These are phyloP conservation scores for Trichechus manatus DNA, from an alignment of 2,113 vertebrate genomes.

Conservation along the genomic window DNA sequence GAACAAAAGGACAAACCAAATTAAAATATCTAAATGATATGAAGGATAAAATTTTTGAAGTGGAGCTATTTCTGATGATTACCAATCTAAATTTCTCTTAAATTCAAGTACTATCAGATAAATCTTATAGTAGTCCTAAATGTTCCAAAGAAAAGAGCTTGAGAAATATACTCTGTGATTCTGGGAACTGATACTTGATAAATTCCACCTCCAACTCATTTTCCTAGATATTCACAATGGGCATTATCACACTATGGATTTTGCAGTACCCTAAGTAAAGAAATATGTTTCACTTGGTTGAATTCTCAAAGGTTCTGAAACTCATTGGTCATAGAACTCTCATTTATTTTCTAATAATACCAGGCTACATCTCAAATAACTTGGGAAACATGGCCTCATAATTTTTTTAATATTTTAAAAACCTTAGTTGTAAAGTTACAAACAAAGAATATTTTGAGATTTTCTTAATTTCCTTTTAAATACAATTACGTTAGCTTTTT, in stretches of 20 bases:
- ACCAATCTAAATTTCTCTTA: slow-evolving; percentile 4
- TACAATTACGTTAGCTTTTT: not conserved
- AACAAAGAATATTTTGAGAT: not conserved
- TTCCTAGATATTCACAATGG: not conserved
- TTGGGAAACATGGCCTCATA: not conserved
- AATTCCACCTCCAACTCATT: not conserved
- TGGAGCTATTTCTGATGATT: not conserved
- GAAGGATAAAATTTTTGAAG: not conserved
- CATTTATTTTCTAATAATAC: not conserved
- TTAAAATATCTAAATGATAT: slow-evolving; percentile 28
- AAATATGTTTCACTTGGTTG: not conserved
- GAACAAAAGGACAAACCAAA: not conserved
- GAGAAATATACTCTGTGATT: not conserved
- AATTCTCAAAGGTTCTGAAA: not conserved
- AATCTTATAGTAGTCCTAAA: not conserved
- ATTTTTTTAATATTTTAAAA: not conserved
- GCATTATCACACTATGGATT: not conserved
- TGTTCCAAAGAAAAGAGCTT: slow-evolving; percentile 9
- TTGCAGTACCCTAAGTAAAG: not conserved
- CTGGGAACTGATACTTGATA: not conserved
- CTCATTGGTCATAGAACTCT: not conserved
- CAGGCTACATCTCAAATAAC: not conserved
- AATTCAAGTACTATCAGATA: not conserved
- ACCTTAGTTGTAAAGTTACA: not conserved
- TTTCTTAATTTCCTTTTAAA: not conserved